phyloP scores from a whole-genome alignment of 2,888 invertebrate genomes.

The Dynastes hyllus region DNA sequence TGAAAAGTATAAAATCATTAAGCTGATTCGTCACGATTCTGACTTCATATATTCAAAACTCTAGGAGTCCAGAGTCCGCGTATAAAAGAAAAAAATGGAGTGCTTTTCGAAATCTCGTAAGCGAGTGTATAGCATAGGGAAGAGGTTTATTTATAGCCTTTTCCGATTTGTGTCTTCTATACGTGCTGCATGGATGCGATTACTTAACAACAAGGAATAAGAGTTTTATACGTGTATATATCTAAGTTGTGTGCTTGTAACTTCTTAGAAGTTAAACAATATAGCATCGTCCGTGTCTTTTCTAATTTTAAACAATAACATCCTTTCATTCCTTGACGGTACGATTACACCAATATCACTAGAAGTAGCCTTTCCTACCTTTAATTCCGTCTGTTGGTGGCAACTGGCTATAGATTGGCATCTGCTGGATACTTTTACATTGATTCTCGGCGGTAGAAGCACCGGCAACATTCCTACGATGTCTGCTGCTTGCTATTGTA shows the following conservation, averaged over 20 bases:
- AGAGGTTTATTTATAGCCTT: constrained; percentile 1
- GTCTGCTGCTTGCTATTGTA: background rate
- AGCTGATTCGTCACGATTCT: background rate
- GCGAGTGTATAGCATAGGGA: no score
- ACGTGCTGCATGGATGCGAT: background rate
- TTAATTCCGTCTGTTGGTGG: constrained; percentile 37
- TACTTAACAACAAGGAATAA: background rate
- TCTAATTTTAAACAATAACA: constrained; percentile 24
- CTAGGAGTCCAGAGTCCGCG: background rate
- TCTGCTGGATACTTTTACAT: constrained; percentile 38
- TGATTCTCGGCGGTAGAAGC: constrained; percentile 19
- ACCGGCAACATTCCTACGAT: constrained; percentile 22
- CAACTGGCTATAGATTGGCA: constrained; percentile 33
- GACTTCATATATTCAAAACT: background rate
- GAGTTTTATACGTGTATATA: background rate
- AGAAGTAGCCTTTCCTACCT: constrained; percentile 29
- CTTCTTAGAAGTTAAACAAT: constrained; percentile 7
- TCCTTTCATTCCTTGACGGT: constrained; percentile 2
- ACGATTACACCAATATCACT: background rate
- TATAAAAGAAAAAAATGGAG: background rate
- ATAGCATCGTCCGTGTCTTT: constrained; percentile 2
- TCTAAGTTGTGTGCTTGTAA: background rate
- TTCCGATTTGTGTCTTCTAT: background rate
- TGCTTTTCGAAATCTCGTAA: no score
- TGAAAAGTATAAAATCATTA: constrained; percentile 1